Percentiles rank a stretch among this genome's conserved stretches.
phyloP scores from a whole-genome alignment of 1,140 invertebrate species.

The Dendrolimus punctatus region DNA sequence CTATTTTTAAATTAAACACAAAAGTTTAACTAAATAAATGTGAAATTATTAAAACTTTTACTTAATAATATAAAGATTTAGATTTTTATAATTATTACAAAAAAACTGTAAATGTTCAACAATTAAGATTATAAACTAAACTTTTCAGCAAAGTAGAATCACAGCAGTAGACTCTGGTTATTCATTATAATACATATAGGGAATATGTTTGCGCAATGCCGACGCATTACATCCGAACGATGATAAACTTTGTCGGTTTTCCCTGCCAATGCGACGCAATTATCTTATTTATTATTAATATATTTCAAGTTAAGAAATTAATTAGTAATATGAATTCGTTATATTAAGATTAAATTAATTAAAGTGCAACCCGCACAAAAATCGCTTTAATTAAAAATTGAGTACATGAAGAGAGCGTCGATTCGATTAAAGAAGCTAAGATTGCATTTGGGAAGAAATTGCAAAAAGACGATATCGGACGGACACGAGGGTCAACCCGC shows the following conservation, averaged over 20 bases:
- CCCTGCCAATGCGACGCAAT: constrained; percentile 8
- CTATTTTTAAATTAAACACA: no score
- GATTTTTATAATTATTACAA: no score
- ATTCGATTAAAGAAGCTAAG: constrained; percentile 2
- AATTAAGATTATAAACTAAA: no score
- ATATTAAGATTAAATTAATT: no score
- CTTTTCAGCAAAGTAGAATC: no score
- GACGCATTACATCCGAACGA: constrained; percentile 56
- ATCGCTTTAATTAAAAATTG: not conserved
- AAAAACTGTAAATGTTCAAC: no score
- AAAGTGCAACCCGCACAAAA: not conserved
- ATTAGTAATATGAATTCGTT: no score
- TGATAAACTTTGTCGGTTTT: constrained; percentile 67
- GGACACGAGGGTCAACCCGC: constrained; percentile 39
- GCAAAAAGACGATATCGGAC: constrained; percentile 53
- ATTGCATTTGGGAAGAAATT: constrained; percentile 46
- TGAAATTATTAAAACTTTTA: no score
- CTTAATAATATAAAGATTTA: no score
- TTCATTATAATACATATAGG: constrained; percentile 4
- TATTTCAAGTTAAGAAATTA: not conserved
- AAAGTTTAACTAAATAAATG: no score
- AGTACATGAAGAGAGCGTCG: not conserved
- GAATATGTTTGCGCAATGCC: constrained; percentile 55
- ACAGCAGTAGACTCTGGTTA: not conserved
- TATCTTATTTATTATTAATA: not conserved